Base-by-base conservation (phyloP, 2,797 vertebrate species). In the Megalops cyprinoides region DNA sequence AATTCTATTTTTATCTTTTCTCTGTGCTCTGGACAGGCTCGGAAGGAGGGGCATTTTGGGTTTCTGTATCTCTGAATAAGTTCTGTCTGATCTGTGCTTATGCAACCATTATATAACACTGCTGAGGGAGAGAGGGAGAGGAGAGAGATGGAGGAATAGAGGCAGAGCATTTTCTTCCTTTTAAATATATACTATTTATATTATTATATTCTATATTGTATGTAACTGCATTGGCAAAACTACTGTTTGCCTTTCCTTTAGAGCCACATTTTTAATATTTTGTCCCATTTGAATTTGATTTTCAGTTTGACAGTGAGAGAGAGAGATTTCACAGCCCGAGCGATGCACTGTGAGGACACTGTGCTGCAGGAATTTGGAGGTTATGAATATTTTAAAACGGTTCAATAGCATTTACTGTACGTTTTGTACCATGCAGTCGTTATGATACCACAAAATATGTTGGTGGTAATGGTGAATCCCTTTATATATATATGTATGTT, bases 101-200 rank as follows among this genome's bases (percentile, higher is more conserved):
- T 23, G 37, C 37, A 69, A 69, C 37, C 37, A 0, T 69, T 69
- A 69, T 42, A 69, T 69, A 69, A 69, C 65, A 69, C 18, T 18
- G 9, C 94, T 94, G 85, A 75, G 23, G 82, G 9, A 84, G 46
- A 85, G 46, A 85, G 15, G 71, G 7, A 20, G 14, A n/a, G 34
- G 28, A 55, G 28, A 51, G 48, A 42, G n/a, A 53, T 10, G 25
- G 20, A 49, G 4, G 14, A 18, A 6, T n/a, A 51, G 42, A 49
- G 1, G 18, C 14, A 51, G 60, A 73, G 31, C n/a, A n/a, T n/a
- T n/a, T n/a, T n/a, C n/a, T n/a, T 60, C 12, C 25, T 1, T 39
- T 18, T 42, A 34, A 18, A 23, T 39, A 20, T 44, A 15, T 39
- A 3, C 28, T 34, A 14, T 60, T 5, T n/a, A 60, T 6, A 3